Percentiles rank a stretch among this genome's conserved stretches.
Evolutionary conservation across 2,888 invertebrate species (phyloP).

Genomic region (Meliscaeva auricollis): DNA sequence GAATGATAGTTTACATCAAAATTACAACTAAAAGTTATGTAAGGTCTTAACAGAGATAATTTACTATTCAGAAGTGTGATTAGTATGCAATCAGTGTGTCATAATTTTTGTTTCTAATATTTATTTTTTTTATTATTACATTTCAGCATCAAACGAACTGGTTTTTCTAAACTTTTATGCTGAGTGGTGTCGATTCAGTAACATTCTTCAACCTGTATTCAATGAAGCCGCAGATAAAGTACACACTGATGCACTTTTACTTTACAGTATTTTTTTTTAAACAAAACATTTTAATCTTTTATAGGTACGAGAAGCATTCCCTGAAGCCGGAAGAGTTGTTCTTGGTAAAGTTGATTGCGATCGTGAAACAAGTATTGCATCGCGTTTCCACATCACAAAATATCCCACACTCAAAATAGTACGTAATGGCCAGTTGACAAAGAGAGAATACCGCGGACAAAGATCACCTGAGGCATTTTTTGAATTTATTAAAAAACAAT

Average conservation of each 20-base stretch:
- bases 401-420: constrained; percentile 99
- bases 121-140: constrained; percentile 47
- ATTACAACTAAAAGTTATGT: too few species aligned
- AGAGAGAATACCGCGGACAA: constrained; percentile 95
- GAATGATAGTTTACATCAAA: too few species aligned
- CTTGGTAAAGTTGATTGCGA: constrained; percentile 99
- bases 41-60: too few species aligned
- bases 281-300: background rate
- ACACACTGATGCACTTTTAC: constrained; percentile 37
- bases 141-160: constrained; percentile 96
- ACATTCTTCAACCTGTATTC: constrained; percentile 97
- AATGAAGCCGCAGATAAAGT: constrained; percentile 97
- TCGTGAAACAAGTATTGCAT: constrained; percentile 92
- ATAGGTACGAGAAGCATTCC: constrained; percentile 88
- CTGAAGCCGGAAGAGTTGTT: constrained; percentile 93
- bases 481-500: constrained; percentile 94
- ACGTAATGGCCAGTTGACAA: constrained; percentile 94
- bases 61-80: background rate
- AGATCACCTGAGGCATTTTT: constrained; percentile 96
- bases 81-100: background rate
- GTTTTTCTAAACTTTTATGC: constrained; percentile 99
- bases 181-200: constrained; percentile 99
- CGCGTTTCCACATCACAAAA: constrained; percentile 97
- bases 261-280: constrained; percentile 4
- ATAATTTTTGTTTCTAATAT: background rate